These are phyloP conservation scores for Microctonus brassicae DNA, from an alignment of 2,888 invertebrate species.

Conservation along the genomic window DNA sequence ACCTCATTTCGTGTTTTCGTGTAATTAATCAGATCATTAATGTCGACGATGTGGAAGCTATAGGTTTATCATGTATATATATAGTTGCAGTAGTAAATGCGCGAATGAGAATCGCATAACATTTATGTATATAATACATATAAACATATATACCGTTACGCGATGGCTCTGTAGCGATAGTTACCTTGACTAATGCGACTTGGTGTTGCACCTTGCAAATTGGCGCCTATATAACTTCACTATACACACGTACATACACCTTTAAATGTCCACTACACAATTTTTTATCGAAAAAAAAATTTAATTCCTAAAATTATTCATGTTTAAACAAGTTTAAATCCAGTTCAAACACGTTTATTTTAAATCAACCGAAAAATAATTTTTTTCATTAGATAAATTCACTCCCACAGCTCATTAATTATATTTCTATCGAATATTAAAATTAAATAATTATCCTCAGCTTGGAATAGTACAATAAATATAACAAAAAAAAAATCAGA, in stretches of 20 bases:
- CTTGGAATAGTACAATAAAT: too few species aligned
- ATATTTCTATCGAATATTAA: too few species aligned
- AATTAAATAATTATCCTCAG: too few species aligned
- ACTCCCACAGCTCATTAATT: too few species aligned
- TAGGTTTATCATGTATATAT: background rate
- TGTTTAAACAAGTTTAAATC: too few species aligned
- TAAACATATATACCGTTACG: constrained; percentile 60
- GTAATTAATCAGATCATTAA: constrained; percentile 69
- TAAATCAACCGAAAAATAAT: too few species aligned
- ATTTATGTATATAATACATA: background rate
- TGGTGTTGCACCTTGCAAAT: constrained; percentile 68
- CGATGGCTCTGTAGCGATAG: constrained; percentile 66
- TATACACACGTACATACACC: background rate
- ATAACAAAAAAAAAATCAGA: too few species aligned
- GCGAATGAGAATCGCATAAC: constrained; percentile 51
- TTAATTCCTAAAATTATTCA: too few species aligned
- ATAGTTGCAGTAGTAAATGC: background rate
- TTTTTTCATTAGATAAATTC: too few species aligned
- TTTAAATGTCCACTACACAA: background rate
- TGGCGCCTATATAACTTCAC: constrained; percentile 44
- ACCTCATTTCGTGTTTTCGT: constrained; percentile 54
- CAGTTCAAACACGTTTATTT: too few species aligned
- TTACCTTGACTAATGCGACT: constrained; percentile 68
- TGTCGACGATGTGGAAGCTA: constrained; percentile 48
- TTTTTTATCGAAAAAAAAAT: too few species aligned